A percentile compares a stretch with the other conserved stretches of the same genome.
Conservation (phyloP, 2,888 invertebrate genomes). For the Caenorhabditis parvicauda region DNA sequence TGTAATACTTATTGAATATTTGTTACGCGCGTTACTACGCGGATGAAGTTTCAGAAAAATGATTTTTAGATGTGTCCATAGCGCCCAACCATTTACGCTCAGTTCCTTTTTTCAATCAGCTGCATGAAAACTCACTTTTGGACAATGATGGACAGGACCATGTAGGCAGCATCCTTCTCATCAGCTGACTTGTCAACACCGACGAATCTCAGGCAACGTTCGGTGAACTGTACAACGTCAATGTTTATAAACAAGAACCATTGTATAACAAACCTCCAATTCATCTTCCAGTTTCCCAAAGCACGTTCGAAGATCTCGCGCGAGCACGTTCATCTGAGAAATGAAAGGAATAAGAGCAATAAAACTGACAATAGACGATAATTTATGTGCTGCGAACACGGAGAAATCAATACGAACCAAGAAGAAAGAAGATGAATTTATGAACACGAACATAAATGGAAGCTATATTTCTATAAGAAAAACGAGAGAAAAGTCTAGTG, state of each 20-base stretch:
- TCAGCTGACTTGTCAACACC: slow-evolving; percentile 8
- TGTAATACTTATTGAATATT: too few relatives aligned
- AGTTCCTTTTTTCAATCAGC: too few relatives aligned
- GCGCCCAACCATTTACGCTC: too few relatives aligned
- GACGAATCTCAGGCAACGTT: slow-evolving; percentile 22
- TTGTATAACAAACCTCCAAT: not conserved
- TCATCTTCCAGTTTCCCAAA: slow-evolving; percentile 15
- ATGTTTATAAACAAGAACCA: not conserved
- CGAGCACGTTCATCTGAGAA: too few relatives aligned
- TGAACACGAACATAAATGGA: slow-evolving; percentile 3
- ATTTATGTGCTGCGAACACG: not conserved
- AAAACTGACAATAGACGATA: slow-evolving; percentile 1
- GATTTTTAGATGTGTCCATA: too few relatives aligned
- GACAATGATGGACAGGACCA: slow-evolving; percentile 21
- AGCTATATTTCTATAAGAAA: not conserved
- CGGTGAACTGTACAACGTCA: slow-evolving; percentile 10
- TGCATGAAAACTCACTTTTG: slow-evolving; percentile 12
- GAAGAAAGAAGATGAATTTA: not conserved
- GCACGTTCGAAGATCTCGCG: too few relatives aligned
- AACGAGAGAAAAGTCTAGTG: slow-evolving; percentile 5
- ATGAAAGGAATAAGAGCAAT: too few relatives aligned
- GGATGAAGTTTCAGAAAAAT: too few relatives aligned
- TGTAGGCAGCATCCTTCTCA: slow-evolving; percentile 22
- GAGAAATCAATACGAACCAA: not conserved
- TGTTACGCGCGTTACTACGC: too few relatives aligned